phyloP scores from a whole-genome alignment of 2,797 vertebrate genomes.

The Trachops cirrhosus region DNA sequence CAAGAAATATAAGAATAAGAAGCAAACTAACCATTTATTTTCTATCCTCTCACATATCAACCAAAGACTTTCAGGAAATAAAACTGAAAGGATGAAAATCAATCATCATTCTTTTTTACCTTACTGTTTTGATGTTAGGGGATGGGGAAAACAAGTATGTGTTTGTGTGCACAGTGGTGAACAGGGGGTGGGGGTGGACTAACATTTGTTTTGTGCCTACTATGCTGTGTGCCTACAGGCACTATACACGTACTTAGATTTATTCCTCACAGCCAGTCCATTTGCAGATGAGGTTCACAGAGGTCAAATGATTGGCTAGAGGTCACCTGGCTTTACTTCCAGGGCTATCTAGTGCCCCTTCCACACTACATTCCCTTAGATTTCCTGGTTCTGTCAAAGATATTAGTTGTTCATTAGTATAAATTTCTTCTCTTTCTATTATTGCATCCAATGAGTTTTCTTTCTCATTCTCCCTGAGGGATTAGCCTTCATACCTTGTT shows the following conservation, averaged over 20 bases:
- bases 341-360: not conserved
- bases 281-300: not conserved
- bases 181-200: rapidly evolving
- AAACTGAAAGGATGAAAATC: not conserved
- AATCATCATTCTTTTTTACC: not conserved
- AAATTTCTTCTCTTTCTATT: not conserved
- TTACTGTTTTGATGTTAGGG: not conserved
- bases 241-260: not conserved
- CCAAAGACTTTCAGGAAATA: not conserved
- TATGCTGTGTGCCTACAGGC: not conserved
- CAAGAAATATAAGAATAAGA: not conserved
- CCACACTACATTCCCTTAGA: not conserved
- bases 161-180: not conserved
- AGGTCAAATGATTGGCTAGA: not conserved
- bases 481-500: not conserved
- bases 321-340: not conserved
- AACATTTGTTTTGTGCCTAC: not conserved
- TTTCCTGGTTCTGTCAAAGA: not conserved
- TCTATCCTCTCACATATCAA: not conserved
- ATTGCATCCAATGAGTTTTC: not conserved
- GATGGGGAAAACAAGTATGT: not conserved
- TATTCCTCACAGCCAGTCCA: not conserved
- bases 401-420: not conserved
- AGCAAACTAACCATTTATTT: not conserved
- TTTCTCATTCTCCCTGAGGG: not conserved